Conservation (phyloP, 2,888 invertebrate species). For the Dryadula phaetusa region DNA sequence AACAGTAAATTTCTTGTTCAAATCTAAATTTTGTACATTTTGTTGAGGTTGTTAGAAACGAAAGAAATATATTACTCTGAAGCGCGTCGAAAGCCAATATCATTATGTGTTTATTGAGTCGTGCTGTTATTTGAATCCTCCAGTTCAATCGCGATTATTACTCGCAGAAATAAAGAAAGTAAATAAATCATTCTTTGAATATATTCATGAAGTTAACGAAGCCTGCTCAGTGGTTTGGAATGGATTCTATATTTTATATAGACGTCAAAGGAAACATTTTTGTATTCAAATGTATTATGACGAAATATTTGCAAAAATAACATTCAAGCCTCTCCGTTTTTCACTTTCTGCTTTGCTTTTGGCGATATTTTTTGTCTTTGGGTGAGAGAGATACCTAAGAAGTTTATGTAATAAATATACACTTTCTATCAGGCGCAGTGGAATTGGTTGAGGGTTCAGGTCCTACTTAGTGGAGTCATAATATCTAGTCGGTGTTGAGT, state of each 20-base stretch:
- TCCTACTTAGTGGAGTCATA: too few relatives aligned
- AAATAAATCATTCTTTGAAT: conserved; percentile 23
- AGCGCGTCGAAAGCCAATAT: conserved; percentile 1
- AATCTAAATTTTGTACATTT: conserved; percentile 2
- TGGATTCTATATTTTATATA: conserved; percentile 4
- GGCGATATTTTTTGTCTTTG: too few relatives aligned
- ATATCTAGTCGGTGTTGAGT: too few relatives aligned
- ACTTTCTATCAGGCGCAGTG: too few relatives aligned
- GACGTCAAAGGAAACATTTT: neutral
- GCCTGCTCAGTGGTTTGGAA: conserved; percentile 22
- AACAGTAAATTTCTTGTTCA: too few relatives aligned
- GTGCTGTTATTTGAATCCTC: conserved; percentile 5
- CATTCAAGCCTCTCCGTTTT: too few relatives aligned
- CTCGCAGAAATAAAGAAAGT: conserved; percentile 18
- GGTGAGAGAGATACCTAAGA: too few relatives aligned
- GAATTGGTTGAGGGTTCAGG: too few relatives aligned
- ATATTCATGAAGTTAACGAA: conserved; percentile 36
- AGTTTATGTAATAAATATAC: too few relatives aligned
- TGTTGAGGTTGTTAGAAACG: neutral
- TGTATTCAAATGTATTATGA: too few relatives aligned
- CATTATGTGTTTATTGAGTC: neutral
- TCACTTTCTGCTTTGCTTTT: too few relatives aligned
- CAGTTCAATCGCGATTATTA: conserved; percentile 18
- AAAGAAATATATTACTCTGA: conserved; percentile 3
- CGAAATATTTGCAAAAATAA: too few relatives aligned